Evolutionary conservation across 2,113 vertebrate genomes (phyloP).

Genomic region (Anoura caudifer): DNA sequence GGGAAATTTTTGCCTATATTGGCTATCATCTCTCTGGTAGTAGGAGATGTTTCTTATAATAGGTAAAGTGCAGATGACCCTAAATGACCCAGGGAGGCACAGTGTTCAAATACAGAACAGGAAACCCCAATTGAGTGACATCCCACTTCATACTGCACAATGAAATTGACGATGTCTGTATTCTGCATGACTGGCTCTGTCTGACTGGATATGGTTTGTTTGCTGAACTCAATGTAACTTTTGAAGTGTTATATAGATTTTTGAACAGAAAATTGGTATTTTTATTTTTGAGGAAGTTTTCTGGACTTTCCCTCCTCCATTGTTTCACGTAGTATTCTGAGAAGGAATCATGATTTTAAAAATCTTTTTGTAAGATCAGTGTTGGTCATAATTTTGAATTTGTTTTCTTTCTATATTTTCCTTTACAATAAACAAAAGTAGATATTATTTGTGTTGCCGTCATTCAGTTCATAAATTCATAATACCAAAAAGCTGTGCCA

Average conservation of each 20-base stretch:
- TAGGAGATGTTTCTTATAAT: background rate
- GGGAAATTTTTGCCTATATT: background rate
- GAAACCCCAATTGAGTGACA: background rate
- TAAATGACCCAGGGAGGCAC: background rate
- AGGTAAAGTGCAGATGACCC: background rate
- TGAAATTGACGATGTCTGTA: background rate
- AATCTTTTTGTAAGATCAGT: background rate
- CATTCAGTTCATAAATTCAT: background rate
- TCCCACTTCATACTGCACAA: background rate
- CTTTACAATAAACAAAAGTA: background rate
- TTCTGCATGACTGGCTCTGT: background rate
- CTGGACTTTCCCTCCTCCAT: background rate
- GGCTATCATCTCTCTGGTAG: background rate
- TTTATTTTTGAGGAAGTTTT: background rate
- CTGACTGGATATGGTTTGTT: background rate
- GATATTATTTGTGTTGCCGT: background rate
- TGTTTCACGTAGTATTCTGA: background rate
- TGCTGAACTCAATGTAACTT: background rate
- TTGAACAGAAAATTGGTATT: background rate
- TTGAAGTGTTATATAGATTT: background rate
- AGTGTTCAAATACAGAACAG: background rate
- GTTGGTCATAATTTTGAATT: background rate
- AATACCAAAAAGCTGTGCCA: background rate
- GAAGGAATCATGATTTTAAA: background rate
- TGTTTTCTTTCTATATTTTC: background rate